These are phyloP conservation scores for Eupithecia dodoneata DNA, from an alignment of 2,888 invertebrate species.

Conservation along the genomic window DNA sequence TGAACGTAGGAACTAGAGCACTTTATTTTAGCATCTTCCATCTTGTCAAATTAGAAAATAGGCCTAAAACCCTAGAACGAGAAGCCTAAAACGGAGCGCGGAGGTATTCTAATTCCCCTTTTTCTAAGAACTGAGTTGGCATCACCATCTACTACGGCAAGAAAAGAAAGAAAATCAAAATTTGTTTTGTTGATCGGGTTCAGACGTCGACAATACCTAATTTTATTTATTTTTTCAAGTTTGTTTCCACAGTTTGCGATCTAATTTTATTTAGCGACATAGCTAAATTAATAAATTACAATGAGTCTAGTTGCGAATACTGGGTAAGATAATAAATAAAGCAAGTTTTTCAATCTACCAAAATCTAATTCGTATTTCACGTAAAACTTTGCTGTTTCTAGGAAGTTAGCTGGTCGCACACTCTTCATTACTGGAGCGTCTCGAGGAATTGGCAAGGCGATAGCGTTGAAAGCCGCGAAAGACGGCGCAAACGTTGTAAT, in stretches of 20 bases:
- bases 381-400: constrained; percentile 52
- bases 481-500: constrained; percentile 97
- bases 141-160: not conserved
- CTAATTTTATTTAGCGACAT: not conserved
- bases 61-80: no score
- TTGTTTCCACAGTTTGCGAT: not conserved
- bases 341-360: not conserved
- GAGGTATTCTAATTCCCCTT: no score
- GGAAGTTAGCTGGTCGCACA: constrained; percentile 92
- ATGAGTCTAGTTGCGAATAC: constrained; percentile 82
- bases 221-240: not conserved
- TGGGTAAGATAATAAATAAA: constrained; percentile 62
- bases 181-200: not conserved
- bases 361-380: constrained; percentile 16
- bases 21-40: no score
- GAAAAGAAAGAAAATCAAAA: not conserved
- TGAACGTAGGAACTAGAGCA: no score
- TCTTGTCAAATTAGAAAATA: no score
- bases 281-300: constrained; percentile 42
- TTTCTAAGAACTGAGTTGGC: not conserved
- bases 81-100: no score
- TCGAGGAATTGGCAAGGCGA: constrained; percentile 97
- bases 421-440: constrained; percentile 98
- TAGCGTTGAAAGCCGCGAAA: constrained; percentile 95
- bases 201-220: not conserved